Evolutionary conservation across 2,797 vertebrate genomes (phyloP).

Genomic region (Sparidentex hasta): DNA sequence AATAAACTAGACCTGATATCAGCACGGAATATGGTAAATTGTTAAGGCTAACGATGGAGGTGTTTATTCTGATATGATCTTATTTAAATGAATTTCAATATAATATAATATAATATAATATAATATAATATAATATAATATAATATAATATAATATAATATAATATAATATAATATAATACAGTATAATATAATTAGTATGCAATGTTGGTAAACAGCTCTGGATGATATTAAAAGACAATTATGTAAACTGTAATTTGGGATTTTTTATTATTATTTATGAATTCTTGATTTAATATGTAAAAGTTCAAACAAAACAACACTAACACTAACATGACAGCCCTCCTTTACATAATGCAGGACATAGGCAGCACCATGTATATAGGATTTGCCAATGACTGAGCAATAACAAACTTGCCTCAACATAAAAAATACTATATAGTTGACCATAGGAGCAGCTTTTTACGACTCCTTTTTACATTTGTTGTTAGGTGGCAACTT

Average conservation of each 20-base stretch:
- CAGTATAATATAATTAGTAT: too few species aligned
- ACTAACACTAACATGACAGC: background rate
- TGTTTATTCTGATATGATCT: slow-evolving; percentile 26
- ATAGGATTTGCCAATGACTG: background rate
- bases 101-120: too few species aligned
- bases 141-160: too few species aligned
- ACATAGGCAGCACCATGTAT: background rate
- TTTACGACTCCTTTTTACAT: too few species aligned
- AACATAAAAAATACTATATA: too few species aligned
- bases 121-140: too few species aligned
- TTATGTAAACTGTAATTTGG: background rate
- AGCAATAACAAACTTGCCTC: background rate
- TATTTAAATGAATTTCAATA: slow-evolving; percentile 1
- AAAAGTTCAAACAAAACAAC: background rate
- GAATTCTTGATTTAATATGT: background rate
- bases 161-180: too few species aligned
- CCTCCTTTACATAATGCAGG: background rate
- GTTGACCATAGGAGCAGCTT: too few species aligned
- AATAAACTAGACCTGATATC: slow-evolving; percentile 58
- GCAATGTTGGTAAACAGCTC: background rate
- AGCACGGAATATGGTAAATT: slow-evolving; percentile 54
- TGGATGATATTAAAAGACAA: background rate
- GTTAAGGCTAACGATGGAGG: slow-evolving; percentile 15
- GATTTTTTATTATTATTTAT: background rate
- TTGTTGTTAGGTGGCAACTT: too few species aligned